phyloP scores from a whole-genome alignment of 92 coral and sea anemone species.

The Phenganax stokvisi region DNA sequence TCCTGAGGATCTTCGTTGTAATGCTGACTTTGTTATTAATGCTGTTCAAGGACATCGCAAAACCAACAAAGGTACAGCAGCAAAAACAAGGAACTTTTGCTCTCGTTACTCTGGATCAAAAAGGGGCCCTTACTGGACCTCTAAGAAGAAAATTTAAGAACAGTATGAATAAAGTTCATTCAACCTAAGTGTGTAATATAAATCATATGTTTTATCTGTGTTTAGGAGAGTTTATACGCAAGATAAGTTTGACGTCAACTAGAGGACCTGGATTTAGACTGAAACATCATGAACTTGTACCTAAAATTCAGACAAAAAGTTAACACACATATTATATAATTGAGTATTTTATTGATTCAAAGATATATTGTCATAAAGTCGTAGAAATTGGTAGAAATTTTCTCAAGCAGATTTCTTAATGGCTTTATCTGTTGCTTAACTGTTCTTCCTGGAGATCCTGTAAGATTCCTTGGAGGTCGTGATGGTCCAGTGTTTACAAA shows the following conservation, averaged over 20 bases:
- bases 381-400: background rate
- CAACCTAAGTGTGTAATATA: background rate
- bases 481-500: too few species aligned
- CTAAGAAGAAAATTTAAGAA: background rate
- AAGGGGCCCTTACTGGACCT: background rate
- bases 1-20: slow-evolving; percentile 61
- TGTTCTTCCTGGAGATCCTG: too few species aligned
- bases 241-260: slow-evolving; percentile 68
- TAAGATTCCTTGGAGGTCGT: too few species aligned
- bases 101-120: background rate
- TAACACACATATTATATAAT: slow-evolving; percentile 53
- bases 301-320: slow-evolving; percentile 51
- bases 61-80: slow-evolving; percentile 62
- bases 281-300: slow-evolving; percentile 51
- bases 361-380: background rate
- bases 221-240: slow-evolving; percentile 68
- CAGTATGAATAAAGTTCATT: background rate
- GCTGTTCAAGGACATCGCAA: slow-evolving; percentile 58
- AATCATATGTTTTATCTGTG: background rate
- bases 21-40: slow-evolving; percentile 64
- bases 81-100: background rate
- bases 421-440: too few species aligned
- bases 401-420: too few species aligned
- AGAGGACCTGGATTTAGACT: slow-evolving; percentile 70
- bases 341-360: slow-evolving; percentile 54